A percentile compares a stretch with the other conserved stretches of the same genome.
These are phyloP conservation scores for Melitaea athalia DNA, from an alignment of 2,888 invertebrate species.

Conservation along the genomic window DNA sequence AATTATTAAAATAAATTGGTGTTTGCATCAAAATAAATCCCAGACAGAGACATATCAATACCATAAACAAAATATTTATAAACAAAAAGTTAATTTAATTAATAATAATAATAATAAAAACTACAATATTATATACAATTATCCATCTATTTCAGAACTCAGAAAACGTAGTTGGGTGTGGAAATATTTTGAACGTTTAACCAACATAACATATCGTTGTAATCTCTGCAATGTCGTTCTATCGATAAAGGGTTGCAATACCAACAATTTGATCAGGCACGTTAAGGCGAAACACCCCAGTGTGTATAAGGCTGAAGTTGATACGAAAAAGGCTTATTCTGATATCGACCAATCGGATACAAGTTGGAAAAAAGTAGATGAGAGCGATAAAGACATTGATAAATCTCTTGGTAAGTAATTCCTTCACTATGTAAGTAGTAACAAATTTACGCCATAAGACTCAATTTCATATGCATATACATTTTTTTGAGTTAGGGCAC, in stretches of 20 bases:
- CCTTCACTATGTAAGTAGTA: too few relatives aligned
- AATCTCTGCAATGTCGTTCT: constrained; percentile 68
- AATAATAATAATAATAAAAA: too few relatives aligned
- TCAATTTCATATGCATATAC: too few relatives aligned
- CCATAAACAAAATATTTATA: too few relatives aligned
- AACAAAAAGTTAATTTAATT: background rate
- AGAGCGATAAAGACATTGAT: constrained; percentile 50
- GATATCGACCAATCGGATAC: constrained; percentile 21
- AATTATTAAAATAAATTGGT: too few relatives aligned
- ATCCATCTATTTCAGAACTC: constrained; percentile 49
- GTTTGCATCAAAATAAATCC: too few relatives aligned
- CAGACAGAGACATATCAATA: too few relatives aligned
- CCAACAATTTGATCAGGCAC: constrained; percentile 76
- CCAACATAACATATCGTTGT: constrained; percentile 70
- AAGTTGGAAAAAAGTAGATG: constrained; percentile 57
- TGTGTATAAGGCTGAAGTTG: constrained; percentile 59
- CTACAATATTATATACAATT: too few relatives aligned
- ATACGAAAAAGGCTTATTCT: constrained; percentile 41
- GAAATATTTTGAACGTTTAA: constrained; percentile 73
- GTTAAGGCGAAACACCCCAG: constrained; percentile 64
- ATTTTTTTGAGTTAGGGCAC: too few relatives aligned
- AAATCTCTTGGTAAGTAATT: constrained; percentile 36
- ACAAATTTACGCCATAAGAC: too few relatives aligned
- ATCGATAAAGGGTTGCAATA: constrained; percentile 75
- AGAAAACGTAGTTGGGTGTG: constrained; percentile 76